Evolutionary conservation across 1,140 invertebrate genomes (phyloP), one percentile per base, ranked within the genome.

Genomic region (Eriocheir sinensis): DNA sequence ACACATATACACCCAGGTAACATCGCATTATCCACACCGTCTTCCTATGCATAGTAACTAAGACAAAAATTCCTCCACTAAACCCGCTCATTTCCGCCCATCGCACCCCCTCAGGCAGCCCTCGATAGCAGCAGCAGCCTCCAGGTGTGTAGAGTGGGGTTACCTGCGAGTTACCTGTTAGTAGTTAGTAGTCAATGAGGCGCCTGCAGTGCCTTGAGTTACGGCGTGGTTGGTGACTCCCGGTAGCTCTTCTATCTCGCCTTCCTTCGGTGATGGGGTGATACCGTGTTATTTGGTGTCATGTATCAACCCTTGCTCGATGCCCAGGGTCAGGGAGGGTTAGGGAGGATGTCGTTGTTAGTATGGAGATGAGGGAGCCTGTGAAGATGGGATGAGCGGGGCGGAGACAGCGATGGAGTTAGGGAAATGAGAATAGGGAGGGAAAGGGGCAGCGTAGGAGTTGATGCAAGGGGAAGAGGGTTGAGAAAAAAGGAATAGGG

Each of bases 181-280:
- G 60, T 72, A 72, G 60, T 72, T 72, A 72, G 60, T 72, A 72
- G 60, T 72, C 60, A 72, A n/a, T 72, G 60, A 72, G 60, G 60
- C 27, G 60, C 60, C 12, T 72, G 27, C 17, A n/a, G 12, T n/a
- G 21, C 60, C 60, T 72, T 72, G 60, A 72, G 27, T 72, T 72
- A 72, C 60, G 4, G 60, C n/a, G 21, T n/a, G 27, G 8, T n/a
- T 72, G 60, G 60, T 72, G 21, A 72, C 60, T 72, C 60, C 60
- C 60, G 60, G 60, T 72, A 72, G 60, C 60, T 72, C n/a, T 21
- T 0, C n/a, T 72, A 72, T 72, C 60, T 27, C 60, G 60, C 60
- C 21, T n/a, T n/a, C 60, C n/a, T 21, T 21, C 60, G 1, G 27
- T 72, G 60, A 72, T 72, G 17, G 60, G 60, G 60, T 72, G 60